Conservation (phyloP, 2,888 invertebrate species). For the Julus scandinavius region DNA sequence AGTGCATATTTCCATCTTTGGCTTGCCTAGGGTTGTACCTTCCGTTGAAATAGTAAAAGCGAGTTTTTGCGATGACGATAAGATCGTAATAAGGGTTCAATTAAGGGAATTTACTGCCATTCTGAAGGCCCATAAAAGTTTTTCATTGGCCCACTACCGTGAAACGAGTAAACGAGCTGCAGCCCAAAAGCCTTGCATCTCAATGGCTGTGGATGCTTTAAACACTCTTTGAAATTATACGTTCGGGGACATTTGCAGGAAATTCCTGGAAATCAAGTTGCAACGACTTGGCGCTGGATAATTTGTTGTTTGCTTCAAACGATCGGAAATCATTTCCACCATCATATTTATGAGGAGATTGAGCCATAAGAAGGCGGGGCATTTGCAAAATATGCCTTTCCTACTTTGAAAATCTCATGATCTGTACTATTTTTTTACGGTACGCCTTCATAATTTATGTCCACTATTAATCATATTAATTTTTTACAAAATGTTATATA, state of each 20-base stretch:
- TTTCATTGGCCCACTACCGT: constrained; percentile 39
- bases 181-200: neutral
- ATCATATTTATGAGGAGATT: constrained; percentile 37
- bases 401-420: neutral
- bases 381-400: neutral
- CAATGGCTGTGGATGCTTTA: constrained; percentile 5
- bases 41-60: neutral
- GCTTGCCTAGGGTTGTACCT: neutral
- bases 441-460: too few relatives aligned
- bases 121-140: constrained; percentile 30
- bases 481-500: too few relatives aligned
- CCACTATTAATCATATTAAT: too few relatives aligned
- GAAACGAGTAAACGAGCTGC: neutral
- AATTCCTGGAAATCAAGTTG: constrained; percentile 24
- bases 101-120: constrained; percentile 46
- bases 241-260: constrained; percentile 39
- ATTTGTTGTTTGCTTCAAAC: neutral
- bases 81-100: constrained; percentile 43
- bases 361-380: neutral
- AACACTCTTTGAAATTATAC: constrained; percentile 2
- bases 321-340: constrained; percentile 18
- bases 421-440: too few relatives aligned
- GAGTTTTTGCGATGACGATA: constrained; percentile 34
- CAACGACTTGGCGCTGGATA: neutral
- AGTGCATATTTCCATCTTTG: neutral